Percentiles rank a stretch among this genome's conserved stretches.
Conservation (phyloP, 2,113 vertebrate genomes). For the Atherinomorus stipes region DNA sequence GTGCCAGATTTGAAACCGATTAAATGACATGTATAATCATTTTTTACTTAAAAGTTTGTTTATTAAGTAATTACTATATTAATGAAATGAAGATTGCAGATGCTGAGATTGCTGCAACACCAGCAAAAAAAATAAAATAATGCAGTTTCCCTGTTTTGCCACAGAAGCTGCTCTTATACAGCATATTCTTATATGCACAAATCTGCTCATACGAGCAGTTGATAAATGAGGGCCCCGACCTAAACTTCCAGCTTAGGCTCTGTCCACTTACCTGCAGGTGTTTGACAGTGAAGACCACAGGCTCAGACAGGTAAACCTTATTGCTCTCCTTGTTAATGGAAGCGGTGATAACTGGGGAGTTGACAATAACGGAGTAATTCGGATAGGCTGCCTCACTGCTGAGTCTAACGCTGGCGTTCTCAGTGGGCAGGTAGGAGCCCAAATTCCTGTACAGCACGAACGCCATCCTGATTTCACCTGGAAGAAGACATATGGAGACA, state of each 20-base stretch:
- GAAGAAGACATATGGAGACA: slow-evolving; percentile 6
- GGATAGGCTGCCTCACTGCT: slow-evolving; percentile 92
- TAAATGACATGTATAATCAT: no score
- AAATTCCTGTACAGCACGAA: slow-evolving; percentile 97
- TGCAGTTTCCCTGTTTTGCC: no score
- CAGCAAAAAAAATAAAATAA: no score
- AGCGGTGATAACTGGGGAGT: slow-evolving; percentile 95
- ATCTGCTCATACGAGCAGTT: no score
- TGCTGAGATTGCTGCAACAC: no score
- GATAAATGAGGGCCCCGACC: not conserved
- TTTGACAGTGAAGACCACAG: slow-evolving; percentile 95
- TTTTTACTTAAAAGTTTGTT: no score
- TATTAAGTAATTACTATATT: no score
- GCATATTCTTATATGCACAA: no score
- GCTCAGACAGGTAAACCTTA: slow-evolving; percentile 97
- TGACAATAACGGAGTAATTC: slow-evolving; percentile 97
- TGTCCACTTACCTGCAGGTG: slow-evolving; percentile 90
- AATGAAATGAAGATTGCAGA: no score
- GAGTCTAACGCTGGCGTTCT: slow-evolving; percentile 94
- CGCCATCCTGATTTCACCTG: slow-evolving; percentile 97
- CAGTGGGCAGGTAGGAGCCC: slow-evolving; percentile 95
- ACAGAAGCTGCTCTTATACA: no score
- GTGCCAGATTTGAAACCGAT: no score
- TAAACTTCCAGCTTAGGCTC: not conserved
- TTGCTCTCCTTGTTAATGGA: slow-evolving; percentile 99